These are phyloP conservation scores for Cynopterus sphinx DNA, from an alignment of 2,797 vertebrate species.

Conservation along the genomic window DNA sequence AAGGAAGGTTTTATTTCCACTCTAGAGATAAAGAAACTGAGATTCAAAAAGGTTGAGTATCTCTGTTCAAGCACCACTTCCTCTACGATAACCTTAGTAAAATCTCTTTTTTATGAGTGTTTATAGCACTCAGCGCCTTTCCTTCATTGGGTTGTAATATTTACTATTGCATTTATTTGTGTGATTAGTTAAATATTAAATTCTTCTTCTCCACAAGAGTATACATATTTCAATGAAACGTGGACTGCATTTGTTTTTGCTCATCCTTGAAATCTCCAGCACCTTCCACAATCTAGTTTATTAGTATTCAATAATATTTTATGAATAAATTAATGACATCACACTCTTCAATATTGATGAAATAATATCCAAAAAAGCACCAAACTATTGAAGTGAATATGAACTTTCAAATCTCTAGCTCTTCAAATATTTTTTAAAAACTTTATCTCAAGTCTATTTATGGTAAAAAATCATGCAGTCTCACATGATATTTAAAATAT, in stretches of 20 bases:
- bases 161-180: neutral
- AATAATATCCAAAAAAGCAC: neutral
- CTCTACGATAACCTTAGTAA: neutral
- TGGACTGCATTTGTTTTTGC: neutral
- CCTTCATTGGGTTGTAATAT: neutral
- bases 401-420: neutral
- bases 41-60: neutral
- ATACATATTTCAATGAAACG: neutral
- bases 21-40: neutral
- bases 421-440: neutral
- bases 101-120: neutral
- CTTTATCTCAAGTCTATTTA: neutral
- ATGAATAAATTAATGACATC: neutral
- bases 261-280: neutral
- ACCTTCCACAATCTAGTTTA: neutral
- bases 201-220: neutral
- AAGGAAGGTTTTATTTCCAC: neutral
- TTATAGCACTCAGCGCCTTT: neutral
- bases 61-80: neutral
- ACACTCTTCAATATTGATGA: neutral
- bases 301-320: neutral
- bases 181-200: neutral
- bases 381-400: neutral
- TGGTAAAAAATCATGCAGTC: neutral
- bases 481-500: neutral